Evolutionary conservation across 2,113 vertebrate species (phyloP), one percentile per base, ranked within the genome.

Genomic region (Acinonyx jubatus): DNA sequence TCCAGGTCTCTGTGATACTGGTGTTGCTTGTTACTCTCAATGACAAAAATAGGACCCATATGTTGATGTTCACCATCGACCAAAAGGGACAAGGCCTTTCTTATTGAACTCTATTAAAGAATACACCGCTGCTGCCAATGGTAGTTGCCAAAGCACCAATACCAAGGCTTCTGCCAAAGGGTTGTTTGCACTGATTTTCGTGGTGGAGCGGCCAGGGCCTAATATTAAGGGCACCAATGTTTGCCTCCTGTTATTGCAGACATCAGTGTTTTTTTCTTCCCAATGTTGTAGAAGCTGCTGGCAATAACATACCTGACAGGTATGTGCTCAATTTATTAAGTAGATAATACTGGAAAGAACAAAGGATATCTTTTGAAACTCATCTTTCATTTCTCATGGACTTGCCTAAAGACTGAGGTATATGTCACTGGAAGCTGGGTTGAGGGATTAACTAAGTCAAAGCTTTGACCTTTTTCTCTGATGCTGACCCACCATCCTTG

Each of bases 401-500:
- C 80, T 92, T 76, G 15, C 55, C 57, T 90, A 50, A 36, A 45
- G 33, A 91, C 31, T 80, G 8, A 45, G 10, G 19, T 50, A 8
- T 48, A 31, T 57, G 18, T 65, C 7, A 13, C 19, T 71, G 36
- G 36, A 19, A 93, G n/a, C 9, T 74, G 36, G 57, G 11, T 36
- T 57, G 38, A 95, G 10, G 36, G 27, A 66, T 63, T 78, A 96
- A 92, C 71, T 74, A 73, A 94, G 52, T 19, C 41, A 95, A 29
- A 78, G 25, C n/a, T 66, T 3, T 1, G 16, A 65, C 36, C 57
- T 92, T 94, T 87, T 69, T 41, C 65, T 83, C 41, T 94, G 73
- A 96, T 81, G 23, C 15, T 78, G 95, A 96, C 80, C 88, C 31
- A 69, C 36, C 25, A 48, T 94, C 45, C 94, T 90, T 94, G 78